phyloP scores from a whole-genome alignment of 2,113 vertebrate species.

The Puffinus mauretanicus region DNA sequence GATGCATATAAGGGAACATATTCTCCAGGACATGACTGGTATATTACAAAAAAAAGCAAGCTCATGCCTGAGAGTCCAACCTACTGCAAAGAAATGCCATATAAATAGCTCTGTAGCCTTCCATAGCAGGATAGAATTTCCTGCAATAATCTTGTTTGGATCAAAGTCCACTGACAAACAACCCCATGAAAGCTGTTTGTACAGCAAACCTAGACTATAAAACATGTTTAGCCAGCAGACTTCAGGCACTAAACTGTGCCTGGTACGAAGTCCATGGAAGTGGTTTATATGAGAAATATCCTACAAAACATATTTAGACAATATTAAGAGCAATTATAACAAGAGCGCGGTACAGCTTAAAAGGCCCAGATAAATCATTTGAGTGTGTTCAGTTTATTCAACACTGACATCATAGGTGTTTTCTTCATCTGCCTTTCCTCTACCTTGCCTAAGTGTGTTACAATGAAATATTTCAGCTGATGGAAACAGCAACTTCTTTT shows the following conservation, averaged over 20 bases:
- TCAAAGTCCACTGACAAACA: slow-evolving; percentile 28
- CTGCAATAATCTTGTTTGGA: slow-evolving; percentile 22
- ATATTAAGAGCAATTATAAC: slow-evolving; percentile 19
- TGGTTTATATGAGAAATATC: background rate
- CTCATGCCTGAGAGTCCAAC: background rate
- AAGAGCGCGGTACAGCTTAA: background rate
- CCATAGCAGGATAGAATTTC: background rate
- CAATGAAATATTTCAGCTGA: background rate
- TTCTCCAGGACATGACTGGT: background rate
- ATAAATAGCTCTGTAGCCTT: slow-evolving; percentile 46
- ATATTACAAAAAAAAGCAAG: background rate
- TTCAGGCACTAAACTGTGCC: background rate
- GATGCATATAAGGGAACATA: background rate
- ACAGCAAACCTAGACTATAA: slow-evolving; percentile 16
- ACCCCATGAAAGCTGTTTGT: slow-evolving; percentile 10
- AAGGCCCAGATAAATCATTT: background rate
- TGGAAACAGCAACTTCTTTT: background rate
- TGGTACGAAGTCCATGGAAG: background rate
- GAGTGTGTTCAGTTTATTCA: background rate
- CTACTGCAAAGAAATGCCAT: slow-evolving; percentile 24
- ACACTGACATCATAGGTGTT: background rate
- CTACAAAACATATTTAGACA: slow-evolving; percentile 37
- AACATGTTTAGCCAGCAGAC: background rate
- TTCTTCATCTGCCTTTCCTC: background rate
- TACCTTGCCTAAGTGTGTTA: background rate